These are phyloP conservation scores for Myioborus melanocephalus DNA, from an alignment of 2,797 vertebrate species.

Conservation along the genomic window DNA sequence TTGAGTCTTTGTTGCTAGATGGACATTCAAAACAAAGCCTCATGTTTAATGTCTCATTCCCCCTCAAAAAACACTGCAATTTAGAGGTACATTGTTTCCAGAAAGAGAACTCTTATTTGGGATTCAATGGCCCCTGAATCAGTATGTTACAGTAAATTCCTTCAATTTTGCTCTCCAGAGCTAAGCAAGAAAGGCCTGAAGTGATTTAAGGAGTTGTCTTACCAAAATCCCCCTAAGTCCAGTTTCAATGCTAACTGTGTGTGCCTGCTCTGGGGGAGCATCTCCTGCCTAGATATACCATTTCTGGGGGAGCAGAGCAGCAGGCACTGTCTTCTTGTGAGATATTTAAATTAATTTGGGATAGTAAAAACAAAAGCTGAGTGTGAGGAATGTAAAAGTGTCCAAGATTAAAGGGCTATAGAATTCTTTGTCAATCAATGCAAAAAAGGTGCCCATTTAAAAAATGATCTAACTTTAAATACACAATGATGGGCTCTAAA, in stretches of 20 bases:
- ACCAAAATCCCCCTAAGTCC: neutral
- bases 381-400: neutral
- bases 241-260: neutral
- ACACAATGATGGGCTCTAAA: neutral
- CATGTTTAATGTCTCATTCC: neutral
- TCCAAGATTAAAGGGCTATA: neutral
- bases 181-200: neutral
- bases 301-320: neutral
- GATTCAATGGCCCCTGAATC: neutral
- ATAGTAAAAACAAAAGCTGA: neutral
- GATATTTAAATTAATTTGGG: neutral
- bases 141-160: neutral
- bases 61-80: neutral
- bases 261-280: neutral
- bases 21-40: neutral
- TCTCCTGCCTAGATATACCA: neutral
- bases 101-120: neutral
- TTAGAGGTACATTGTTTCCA: neutral
- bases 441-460: neutral
- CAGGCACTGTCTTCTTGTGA: neutral
- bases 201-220: neutral
- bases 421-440: neutral
- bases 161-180: neutral
- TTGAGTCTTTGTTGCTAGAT: neutral
- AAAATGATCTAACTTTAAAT: neutral